Evolutionary conservation across 2,113 vertebrate species (phyloP), one percentile per base, ranked within the genome.

Genomic region (Scytalopus superciliaris): DNA sequence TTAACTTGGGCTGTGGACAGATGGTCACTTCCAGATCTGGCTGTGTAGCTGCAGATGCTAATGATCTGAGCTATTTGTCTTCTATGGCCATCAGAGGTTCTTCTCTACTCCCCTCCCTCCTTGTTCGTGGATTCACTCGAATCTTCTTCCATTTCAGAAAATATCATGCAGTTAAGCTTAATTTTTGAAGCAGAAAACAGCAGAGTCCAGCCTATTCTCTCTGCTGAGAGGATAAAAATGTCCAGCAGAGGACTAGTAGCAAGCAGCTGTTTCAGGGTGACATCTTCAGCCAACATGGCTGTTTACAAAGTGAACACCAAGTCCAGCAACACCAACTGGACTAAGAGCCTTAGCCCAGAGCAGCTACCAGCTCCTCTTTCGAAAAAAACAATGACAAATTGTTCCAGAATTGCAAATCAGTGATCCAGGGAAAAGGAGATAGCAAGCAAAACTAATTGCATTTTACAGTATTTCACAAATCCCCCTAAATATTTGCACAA

Each of bases 391-490:
- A 64, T 56, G 57, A 60, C 47, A 55, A 77, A 63, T 86, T 62
- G 53, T 86, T 63, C 35, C 76, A 88, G 60, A 92, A 78, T 33
- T 74, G 56, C 40, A 86, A 70, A 88, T 57, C 52, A 92, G 2
- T 77, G 37, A 33, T 80, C 55, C 37, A 70, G 52, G 59, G 59
- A 55, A 90, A 95, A 66, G 45, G 22, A 83, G 33, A 30, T 31
- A 47, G 55, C n/a, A 96, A 83, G 50, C 13, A 91, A 94, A 95
- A 74, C 40, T 57, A 85, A 96, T 83, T 93, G 87, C 78, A 95
- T 96, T 94, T 88, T 83, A 93, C 67, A 91, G 70, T 19, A 47
- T 45, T 90, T 89, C 55, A 70, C 45, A 91, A 94, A 83, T 86
- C 30, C 60, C 35, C 40, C 67, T 74, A 96, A 95, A 88, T 89